These are phyloP conservation scores for Malurus elegans DNA, from an alignment of 2,113 vertebrate genomes.

Conservation along the genomic window DNA sequence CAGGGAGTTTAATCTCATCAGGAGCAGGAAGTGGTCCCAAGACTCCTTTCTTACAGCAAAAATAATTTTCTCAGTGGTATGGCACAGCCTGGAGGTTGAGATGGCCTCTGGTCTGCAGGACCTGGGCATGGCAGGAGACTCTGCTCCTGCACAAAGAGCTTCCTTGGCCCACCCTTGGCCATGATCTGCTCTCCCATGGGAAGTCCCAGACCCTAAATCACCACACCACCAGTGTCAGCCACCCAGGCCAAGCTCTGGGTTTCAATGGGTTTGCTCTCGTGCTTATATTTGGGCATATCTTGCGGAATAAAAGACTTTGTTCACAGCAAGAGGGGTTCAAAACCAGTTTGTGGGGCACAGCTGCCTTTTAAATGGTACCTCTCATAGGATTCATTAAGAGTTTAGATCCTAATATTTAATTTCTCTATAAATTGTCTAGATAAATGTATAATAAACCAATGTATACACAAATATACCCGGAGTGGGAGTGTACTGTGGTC, in stretches of 20 bases:
- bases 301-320: accelerated
- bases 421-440: neutral
- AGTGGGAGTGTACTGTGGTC: neutral
- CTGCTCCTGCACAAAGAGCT: neutral
- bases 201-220: neutral
- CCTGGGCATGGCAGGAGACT: neutral
- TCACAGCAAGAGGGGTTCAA: neutral
- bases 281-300: neutral
- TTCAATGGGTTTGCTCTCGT: neutral
- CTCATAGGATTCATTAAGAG: neutral
- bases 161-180: neutral
- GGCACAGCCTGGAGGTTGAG: neutral
- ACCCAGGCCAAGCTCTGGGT: neutral
- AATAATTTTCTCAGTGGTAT: neutral
- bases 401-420: neutral
- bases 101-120: neutral
- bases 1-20: neutral
- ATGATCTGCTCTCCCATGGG: accelerated
- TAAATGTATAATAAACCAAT: neutral
- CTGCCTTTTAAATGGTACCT: neutral
- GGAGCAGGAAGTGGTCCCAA: neutral
- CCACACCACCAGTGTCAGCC: neutral
- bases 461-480: neutral
- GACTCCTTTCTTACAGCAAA: neutral
- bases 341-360: neutral